A percentile compares a stretch with the other conserved stretches of the same genome.
phyloP scores from a whole-genome alignment of 2,113 vertebrate genomes.

The Gopherus flavomarginatus region DNA sequence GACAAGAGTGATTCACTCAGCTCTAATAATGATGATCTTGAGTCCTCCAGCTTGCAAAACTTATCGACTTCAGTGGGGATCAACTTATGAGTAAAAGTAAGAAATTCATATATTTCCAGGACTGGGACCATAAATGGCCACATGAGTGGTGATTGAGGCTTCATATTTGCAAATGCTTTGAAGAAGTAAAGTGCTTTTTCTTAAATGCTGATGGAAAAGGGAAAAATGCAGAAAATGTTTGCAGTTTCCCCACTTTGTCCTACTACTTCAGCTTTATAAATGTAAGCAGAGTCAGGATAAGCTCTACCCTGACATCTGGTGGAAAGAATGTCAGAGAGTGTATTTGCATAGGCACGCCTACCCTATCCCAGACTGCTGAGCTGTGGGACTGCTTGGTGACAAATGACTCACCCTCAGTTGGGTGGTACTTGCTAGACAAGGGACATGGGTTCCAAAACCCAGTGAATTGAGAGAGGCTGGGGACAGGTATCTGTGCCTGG shows the following conservation, averaged over 20 bases:
- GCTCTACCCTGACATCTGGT: too few species aligned
- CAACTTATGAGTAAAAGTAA: neutral
- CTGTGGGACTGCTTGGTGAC: too few species aligned
- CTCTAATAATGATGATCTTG: neutral
- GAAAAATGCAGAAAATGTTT: neutral
- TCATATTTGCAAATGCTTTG: neutral
- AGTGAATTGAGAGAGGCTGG: too few species aligned
- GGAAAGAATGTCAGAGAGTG: too few species aligned
- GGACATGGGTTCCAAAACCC: too few species aligned
- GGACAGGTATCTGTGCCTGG: too few species aligned
- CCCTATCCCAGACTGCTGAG: too few species aligned
- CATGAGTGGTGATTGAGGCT: neutral
- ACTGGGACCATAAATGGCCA: neutral
- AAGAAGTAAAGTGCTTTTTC: neutral
- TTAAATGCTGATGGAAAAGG: neutral
- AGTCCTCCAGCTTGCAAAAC: neutral
- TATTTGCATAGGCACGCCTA: too few species aligned
- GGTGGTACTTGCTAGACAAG: too few species aligned
- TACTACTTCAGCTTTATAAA: neutral
- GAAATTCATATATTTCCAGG: neutral
- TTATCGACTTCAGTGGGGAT: neutral
- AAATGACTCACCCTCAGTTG: too few species aligned
- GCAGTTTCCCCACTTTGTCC: neutral
- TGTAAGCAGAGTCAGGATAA: too few species aligned
- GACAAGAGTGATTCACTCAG: neutral